Conservation (phyloP, 2,888 invertebrate species). For the Lasioglossum calceatum region DNA sequence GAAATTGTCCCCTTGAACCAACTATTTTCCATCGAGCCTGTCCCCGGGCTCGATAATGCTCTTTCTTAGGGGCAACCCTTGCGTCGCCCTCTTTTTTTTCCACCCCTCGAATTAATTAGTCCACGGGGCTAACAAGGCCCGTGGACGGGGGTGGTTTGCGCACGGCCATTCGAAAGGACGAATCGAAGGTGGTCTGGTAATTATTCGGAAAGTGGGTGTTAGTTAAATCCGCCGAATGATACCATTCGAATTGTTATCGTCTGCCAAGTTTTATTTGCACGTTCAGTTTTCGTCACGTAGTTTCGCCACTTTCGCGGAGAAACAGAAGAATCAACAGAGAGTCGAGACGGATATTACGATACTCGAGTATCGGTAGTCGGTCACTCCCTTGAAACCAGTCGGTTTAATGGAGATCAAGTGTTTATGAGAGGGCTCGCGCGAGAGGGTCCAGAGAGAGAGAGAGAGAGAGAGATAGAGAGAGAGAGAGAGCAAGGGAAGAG, state of each 20-base stretch:
- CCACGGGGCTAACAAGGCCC: constrained; percentile 57
- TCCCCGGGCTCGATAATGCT: constrained; percentile 55
- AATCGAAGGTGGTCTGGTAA: constrained; percentile 23
- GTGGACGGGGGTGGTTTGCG: constrained; percentile 11
- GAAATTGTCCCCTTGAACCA: constrained; percentile 70
- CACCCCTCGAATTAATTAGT: constrained; percentile 57
- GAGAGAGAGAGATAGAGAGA: constrained; percentile 39
- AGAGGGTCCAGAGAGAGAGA: constrained; percentile 46
- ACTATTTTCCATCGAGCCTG: constrained; percentile 63
- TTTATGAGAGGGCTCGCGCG: constrained; percentile 63
- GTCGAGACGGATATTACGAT: constrained; percentile 52
- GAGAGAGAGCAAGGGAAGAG: constrained; percentile 28
- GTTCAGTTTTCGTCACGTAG: background rate
- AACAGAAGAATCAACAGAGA: constrained; percentile 33
- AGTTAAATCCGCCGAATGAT: background rate
- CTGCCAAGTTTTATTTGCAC: background rate
- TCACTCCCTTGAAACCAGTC: constrained; percentile 58
- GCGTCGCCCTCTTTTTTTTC: constrained; percentile 22
- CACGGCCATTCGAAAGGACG: constrained; percentile 12
- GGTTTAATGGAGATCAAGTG: constrained; percentile 67
- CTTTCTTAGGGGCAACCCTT: constrained; percentile 43
- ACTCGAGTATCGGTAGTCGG: constrained; percentile 60
- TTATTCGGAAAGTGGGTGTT: constrained; percentile 14
- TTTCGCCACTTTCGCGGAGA: background rate
- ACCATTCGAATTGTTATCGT: background rate